Conservation (phyloP, 2,113 vertebrate genomes). For the Accipiter cooperii region DNA sequence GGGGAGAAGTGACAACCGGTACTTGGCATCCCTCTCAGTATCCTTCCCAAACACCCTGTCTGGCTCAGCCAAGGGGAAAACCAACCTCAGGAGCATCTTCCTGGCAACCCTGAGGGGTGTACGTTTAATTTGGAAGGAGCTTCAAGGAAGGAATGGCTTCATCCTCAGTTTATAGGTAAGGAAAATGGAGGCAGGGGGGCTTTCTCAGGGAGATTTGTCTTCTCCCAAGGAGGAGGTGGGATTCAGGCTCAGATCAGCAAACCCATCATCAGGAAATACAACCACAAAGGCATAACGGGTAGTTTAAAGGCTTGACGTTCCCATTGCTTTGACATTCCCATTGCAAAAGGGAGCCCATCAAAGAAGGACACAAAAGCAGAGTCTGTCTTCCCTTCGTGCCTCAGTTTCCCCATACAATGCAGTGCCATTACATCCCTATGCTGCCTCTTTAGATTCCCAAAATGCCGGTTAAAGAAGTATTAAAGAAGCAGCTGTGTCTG, state of each 20-base stretch:
- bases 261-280: accelerated
- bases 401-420: not conserved
- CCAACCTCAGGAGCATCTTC: not conserved
- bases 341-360: not conserved
- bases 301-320: not conserved
- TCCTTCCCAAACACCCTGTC: not conserved
- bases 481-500: not conserved
- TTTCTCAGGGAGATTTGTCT: not conserved
- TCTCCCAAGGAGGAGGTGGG: not conserved
- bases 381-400: not conserved
- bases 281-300: not conserved
- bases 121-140: not conserved
- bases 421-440: accelerated
- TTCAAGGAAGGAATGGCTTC: not conserved
- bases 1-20: not conserved
- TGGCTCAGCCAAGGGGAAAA: not conserved
- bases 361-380: too few relatives aligned
- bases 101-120: not conserved
- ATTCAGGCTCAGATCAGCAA: not conserved
- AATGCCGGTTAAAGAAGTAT: not conserved
- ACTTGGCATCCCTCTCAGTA: not conserved
- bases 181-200: not conserved
- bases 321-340: not conserved
- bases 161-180: not conserved
- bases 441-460: not conserved